Conservation (phyloP, 2,888 invertebrate genomes). For the Tiphia femorata region DNA sequence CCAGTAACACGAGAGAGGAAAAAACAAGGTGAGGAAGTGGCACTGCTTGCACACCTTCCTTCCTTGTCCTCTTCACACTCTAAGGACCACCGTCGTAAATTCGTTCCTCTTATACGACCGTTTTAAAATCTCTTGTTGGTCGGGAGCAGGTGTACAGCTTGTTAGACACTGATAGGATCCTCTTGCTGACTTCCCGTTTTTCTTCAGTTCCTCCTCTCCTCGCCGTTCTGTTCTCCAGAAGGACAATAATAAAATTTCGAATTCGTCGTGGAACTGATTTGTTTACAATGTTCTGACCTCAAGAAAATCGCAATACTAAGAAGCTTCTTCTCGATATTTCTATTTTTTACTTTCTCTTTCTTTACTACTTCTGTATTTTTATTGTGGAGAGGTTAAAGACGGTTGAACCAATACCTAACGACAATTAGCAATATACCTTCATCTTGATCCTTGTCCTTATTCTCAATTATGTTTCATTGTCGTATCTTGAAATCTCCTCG, state of each 20-base stretch:
- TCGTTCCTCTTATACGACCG: slow-evolving; percentile 53
- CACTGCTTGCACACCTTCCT: not conserved
- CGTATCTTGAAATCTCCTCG: no score
- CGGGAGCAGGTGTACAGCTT: slow-evolving; percentile 49
- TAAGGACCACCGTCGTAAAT: slow-evolving; percentile 44
- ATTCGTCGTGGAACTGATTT: no score
- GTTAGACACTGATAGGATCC: slow-evolving; percentile 29
- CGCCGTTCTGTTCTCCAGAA: not conserved
- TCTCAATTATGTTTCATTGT: no score
- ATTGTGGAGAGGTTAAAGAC: no score
- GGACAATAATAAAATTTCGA: not conserved
- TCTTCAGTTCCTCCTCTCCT: not conserved
- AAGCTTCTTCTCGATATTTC: no score
- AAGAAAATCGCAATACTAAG: no score
- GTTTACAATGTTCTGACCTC: no score
- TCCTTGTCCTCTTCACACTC: slow-evolving; percentile 4
- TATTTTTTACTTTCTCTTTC: no score
- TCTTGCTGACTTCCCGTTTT: not conserved
- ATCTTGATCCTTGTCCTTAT: no score
- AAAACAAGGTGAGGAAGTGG: not conserved
- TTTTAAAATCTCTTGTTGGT: slow-evolving; percentile 47
- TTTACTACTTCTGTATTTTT: no score
- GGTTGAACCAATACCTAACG: no score
- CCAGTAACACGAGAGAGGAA: not conserved
- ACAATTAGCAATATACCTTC: no score